These are phyloP conservation scores for Hemicentrotus pulcherrimus DNA, from an alignment of 35 echinoderm and acorn worm genomes.

Conservation along the genomic window DNA sequence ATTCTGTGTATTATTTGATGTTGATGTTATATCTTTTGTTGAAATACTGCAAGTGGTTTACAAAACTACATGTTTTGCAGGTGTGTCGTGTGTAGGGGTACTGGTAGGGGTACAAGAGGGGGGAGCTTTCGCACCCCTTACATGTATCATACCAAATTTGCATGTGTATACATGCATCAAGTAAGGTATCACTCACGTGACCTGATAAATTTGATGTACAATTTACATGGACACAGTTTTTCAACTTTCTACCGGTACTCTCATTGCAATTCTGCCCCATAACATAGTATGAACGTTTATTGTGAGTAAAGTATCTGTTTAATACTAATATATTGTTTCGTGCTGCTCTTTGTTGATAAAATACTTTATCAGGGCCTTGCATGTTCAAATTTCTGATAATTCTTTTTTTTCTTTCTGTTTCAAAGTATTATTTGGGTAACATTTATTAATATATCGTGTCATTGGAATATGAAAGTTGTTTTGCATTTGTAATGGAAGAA, in stretches of 20 bases:
- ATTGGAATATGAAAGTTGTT: background rate
- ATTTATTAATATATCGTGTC: conserved; percentile 12
- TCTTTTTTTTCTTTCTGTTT: background rate
- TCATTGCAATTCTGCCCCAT: background rate
- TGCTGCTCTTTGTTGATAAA: background rate
- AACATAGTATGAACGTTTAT: background rate
- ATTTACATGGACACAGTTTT: too few relatives aligned
- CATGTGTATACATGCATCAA: too few relatives aligned
- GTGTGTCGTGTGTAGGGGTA: too few relatives aligned
- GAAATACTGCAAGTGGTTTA: too few relatives aligned
- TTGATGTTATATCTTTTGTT: too few relatives aligned
- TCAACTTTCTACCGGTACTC: background rate
- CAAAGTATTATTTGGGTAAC: background rate
- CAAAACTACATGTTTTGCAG: too few relatives aligned
- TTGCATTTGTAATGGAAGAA: background rate
- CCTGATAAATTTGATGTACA: too few relatives aligned
- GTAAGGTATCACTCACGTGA: too few relatives aligned
- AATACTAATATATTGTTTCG: background rate
- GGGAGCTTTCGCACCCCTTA: background rate
- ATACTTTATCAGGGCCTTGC: background rate
- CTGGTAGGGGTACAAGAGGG: background rate
- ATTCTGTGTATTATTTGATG: too few relatives aligned
- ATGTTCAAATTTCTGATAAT: background rate
- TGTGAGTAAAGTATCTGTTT: background rate
- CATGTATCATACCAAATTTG: background rate